Percentiles rank a stretch among this genome's conserved stretches.
These are phyloP conservation scores for Corythaixoides concolor DNA, from an alignment of 2,113 vertebrate species.

Conservation along the genomic window DNA sequence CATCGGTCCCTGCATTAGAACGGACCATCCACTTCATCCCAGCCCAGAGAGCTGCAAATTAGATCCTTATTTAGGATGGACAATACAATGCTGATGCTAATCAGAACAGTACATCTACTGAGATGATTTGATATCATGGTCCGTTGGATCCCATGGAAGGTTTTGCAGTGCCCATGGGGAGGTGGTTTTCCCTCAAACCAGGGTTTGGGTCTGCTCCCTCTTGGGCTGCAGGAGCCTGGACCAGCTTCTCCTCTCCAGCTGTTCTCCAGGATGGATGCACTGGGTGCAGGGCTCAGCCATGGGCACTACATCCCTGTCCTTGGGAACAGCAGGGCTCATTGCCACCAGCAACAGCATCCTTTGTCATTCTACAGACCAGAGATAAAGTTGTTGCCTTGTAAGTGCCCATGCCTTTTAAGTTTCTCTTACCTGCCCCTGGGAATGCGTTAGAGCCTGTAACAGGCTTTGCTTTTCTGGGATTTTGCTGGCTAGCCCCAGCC, in stretches of 20 bases:
- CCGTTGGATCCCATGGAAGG: neutral
- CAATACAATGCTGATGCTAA: neutral
- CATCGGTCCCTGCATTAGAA: fast-evolving
- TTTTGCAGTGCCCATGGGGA: fast-evolving
- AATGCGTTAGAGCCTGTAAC: fast-evolving
- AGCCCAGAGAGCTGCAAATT: neutral
- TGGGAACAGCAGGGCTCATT: neutral
- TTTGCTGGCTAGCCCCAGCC: constrained; percentile 71
- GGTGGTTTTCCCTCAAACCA: neutral
- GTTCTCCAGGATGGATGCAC: neutral
- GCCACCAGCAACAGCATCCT: neutral
- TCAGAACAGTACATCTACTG: neutral
- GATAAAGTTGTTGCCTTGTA: neutral
- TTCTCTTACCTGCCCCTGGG: neutral
- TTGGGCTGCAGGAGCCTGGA: neutral
- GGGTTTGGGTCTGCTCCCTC: neutral
- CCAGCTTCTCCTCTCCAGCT: neutral
- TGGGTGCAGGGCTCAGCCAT: neutral
- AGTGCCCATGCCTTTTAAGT: fast-evolving
- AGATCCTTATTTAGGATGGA: neutral
- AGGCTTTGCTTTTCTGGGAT: neutral
- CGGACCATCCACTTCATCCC: neutral
- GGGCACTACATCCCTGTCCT: neutral
- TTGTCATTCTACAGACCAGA: neutral
- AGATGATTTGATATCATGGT: too few relatives aligned